Conservation (phyloP, 1,140 invertebrate species). For the Leptopilina clavipes region DNA sequence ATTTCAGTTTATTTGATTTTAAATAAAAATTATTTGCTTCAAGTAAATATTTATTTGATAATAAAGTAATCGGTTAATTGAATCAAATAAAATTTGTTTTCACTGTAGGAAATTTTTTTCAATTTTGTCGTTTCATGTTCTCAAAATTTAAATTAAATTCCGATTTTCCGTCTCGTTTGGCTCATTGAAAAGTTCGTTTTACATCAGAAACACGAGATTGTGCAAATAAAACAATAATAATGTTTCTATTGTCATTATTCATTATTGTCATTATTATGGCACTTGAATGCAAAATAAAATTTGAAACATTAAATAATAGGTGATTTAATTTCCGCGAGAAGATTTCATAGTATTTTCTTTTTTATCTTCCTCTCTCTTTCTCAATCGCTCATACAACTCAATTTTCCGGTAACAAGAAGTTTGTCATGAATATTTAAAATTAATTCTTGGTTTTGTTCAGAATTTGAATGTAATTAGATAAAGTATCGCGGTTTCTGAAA, state of each 20-base stretch:
- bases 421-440: slow-evolving; percentile 20
- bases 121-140: no score
- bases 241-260: no score
- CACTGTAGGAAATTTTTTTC: no score
- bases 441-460: slow-evolving; percentile 4
- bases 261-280: no score
- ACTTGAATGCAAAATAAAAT: no score
- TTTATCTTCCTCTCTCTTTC: neutral
- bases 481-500: slow-evolving; percentile 22
- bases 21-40: no score
- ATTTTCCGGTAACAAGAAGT: neutral
- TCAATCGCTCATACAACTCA: neutral
- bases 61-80: no score
- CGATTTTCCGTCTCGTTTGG: neutral
- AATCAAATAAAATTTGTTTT: no score
- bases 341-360: neutral
- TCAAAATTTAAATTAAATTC: slow-evolving; percentile 3
- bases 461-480: slow-evolving; percentile 26
- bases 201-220: neutral
- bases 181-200: neutral
- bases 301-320: no score
- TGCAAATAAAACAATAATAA: no score
- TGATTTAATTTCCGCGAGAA: neutral
- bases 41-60: no score
- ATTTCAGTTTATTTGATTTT: no score